phyloP scores from a whole-genome alignment of 2,113 vertebrate genomes.

The Cathartes aura region DNA sequence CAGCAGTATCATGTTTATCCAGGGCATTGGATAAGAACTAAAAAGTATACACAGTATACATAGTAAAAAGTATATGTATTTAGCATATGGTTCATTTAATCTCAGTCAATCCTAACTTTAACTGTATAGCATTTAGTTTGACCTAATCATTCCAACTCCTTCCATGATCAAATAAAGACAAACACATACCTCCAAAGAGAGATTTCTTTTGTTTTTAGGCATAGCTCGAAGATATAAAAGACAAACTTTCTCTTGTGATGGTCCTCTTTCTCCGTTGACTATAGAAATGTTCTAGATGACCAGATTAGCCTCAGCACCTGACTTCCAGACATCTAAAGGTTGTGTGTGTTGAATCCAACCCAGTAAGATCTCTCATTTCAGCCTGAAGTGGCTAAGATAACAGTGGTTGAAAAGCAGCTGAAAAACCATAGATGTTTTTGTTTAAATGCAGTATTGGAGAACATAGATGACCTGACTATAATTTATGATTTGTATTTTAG shows the following conservation, averaged over 20 bases:
- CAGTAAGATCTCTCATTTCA: not conserved
- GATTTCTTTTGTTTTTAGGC: not conserved
- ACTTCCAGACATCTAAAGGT: not conserved
- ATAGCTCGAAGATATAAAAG: not conserved
- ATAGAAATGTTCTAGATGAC: not conserved
- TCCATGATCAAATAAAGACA: not conserved
- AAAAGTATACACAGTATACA: not conserved
- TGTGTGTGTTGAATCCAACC: not conserved
- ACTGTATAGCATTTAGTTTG: not conserved
- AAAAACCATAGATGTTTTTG: not conserved
- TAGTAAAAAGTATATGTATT: not conserved
- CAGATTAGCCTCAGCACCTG: not conserved
- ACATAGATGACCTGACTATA: constrained; percentile 1
- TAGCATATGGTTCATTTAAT: not conserved
- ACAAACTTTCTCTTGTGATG: not conserved
- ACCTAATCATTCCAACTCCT: not conserved
- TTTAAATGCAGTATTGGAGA: not conserved
- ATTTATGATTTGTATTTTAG: constrained; percentile 11
- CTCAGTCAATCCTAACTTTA: not conserved
- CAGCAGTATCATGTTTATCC: not conserved
- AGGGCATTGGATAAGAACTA: not conserved
- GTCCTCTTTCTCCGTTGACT: not conserved
- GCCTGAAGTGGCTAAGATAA: not conserved
- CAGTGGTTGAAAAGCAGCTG: not conserved
- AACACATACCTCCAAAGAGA: not conserved